Conservation (phyloP, 1,140 invertebrate genomes). For the Papilio polyxenes region DNA sequence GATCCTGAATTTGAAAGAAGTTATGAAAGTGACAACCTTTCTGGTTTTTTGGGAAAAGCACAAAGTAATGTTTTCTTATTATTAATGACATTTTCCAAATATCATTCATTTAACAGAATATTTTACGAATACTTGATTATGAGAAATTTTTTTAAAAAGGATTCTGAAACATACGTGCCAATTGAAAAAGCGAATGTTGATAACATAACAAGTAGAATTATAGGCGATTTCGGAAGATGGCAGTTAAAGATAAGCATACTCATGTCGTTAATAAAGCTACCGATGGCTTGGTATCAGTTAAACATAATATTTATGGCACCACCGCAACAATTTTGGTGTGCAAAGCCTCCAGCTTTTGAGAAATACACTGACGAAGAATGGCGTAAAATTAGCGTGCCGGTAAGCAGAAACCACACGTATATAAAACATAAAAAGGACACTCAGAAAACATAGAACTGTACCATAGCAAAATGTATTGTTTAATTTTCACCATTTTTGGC, state of each 20-base stretch:
- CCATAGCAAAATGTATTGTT: too few relatives aligned
- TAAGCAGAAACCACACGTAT: conserved; percentile 47
- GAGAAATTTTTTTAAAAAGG: conserved; percentile 13
- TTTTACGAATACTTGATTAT: neutral
- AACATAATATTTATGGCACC: conserved; percentile 85
- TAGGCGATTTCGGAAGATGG: conserved; percentile 87
- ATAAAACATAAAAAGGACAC: neutral
- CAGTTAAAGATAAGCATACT: conserved; percentile 83
- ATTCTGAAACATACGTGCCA: conserved; percentile 19
- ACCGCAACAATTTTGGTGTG: conserved; percentile 79
- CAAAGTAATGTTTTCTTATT: neutral
- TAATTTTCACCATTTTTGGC: neutral
- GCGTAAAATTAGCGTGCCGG: conserved; percentile 68
- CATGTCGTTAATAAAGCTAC: conserved; percentile 85
- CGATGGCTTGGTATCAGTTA: conserved; percentile 83
- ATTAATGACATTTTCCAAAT: neutral
- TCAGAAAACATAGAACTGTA: neutral
- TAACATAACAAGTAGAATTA: conserved; percentile 70
- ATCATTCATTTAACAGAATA: neutral
- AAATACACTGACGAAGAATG: conserved; percentile 64
- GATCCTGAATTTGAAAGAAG: neutral
- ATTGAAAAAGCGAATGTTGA: conserved; percentile 43
- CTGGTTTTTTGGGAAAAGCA: neutral
- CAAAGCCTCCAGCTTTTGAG: conserved; percentile 59
- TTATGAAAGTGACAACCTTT: neutral